phyloP scores from a whole-genome alignment of 2,113 vertebrate species.

The Ceyx cyanopectus region DNA sequence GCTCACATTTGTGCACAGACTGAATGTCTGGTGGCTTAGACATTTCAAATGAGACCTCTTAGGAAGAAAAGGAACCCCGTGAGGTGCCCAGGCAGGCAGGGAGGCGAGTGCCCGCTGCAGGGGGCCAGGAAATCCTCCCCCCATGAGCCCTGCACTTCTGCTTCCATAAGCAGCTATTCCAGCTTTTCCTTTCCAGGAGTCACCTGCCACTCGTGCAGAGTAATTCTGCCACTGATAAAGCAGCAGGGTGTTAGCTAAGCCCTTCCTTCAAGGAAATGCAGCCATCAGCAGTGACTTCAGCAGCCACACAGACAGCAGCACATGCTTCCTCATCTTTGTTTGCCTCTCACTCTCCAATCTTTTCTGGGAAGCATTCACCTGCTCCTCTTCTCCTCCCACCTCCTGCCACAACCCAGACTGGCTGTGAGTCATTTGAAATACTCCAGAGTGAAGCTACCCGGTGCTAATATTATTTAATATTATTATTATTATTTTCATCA shows the following conservation, averaged over 20 bases:
- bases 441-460: not conserved
- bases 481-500: not conserved
- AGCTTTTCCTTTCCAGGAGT: not conserved
- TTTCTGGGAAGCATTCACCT: conserved; percentile 14
- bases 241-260: not conserved
- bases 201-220: not conserved
- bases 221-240: not conserved
- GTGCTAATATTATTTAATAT: not conserved
- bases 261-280: not conserved
- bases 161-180: not conserved
- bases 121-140: not conserved
- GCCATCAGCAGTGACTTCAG: not conserved
- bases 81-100: not conserved
- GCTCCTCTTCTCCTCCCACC: conserved; percentile 15
- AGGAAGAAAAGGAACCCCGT: not conserved
- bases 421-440: conserved; percentile 35
- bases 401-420: not conserved
- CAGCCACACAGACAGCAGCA: not conserved
- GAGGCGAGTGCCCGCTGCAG: not conserved
- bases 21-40: not conserved
- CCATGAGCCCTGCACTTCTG: not conserved
- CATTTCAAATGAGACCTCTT: not conserved
- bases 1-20: not conserved
- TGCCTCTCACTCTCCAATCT: not conserved
- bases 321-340: not conserved